Evolutionary conservation across 2,113 vertebrate genomes (phyloP), one percentile per base, ranked within the genome.

Genomic region (Gadus macrocephalus): DNA sequence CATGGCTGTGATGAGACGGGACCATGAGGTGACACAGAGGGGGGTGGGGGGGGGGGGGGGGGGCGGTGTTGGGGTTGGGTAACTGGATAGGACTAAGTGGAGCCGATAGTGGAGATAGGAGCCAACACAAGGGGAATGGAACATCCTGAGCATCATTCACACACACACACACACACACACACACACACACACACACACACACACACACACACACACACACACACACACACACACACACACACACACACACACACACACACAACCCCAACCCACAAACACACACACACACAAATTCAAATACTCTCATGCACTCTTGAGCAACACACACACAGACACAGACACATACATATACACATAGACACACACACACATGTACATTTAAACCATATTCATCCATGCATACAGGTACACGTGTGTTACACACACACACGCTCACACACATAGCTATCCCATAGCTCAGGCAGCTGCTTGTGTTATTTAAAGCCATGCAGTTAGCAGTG

Each of bases 391-490:
- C 31, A 35, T 35, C 31, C 42, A 49, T 49, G 42, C 2, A 49
- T 49, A 49, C 42, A 49, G 42, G 42, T 49, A 49, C 42, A 49
- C 12, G 42, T 49, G 42, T 9, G 42, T 49, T 11, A 49, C 55
- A 53, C 19, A 53, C 65, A 53, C 64, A 53, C 38, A 15, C 35
- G 19, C 38, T 4, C 16, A 15, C 20, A 25, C 49, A 53, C 64
- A 53, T 11, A 5, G 42, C 42, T 53, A 5, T 28, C 61, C 22
- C 22, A 27, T 11, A 58, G 55, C 55, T 58, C 16, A 16, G 15
- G 55, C 31, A 70, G 64, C 64, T 66, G 64, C 49, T 64, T 1
- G 68, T 66, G 77, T 84, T 88, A 85, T 87, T 85, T 79, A 77
- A 63, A 78, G 85, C 66, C 14, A 68, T 59, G 71, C 81, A 77